phyloP scores from a whole-genome alignment of 2,113 vertebrate species.

The Hylia prasina region DNA sequence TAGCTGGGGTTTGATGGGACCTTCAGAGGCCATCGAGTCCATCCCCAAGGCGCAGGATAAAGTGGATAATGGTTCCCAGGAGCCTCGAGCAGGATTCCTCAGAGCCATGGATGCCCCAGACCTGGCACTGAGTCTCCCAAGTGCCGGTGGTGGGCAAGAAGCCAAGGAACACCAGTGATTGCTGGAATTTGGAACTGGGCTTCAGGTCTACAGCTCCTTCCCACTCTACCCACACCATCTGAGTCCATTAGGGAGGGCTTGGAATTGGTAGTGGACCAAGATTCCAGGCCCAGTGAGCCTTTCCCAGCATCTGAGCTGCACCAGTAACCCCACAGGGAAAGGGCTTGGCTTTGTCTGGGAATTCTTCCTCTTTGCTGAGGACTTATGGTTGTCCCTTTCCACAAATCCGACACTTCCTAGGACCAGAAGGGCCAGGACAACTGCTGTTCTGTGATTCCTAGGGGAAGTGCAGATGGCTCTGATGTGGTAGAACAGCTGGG shows the following conservation, averaged over 20 bases:
- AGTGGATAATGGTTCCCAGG: neutral
- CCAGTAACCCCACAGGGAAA: neutral
- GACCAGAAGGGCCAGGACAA: neutral
- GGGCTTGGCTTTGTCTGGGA: neutral
- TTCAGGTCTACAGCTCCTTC: neutral
- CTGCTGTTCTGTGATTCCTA: too few species aligned
- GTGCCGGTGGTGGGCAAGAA: fast-evolving
- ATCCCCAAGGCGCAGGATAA: neutral
- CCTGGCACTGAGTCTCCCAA: neutral
- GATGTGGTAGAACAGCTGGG: neutral
- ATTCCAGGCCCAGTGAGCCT: neutral
- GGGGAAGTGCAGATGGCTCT: neutral
- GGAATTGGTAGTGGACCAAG: neutral
- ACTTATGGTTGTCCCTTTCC: neutral
- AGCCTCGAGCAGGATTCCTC: neutral
- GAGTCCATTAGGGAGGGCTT: neutral
- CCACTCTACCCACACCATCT: fast-evolving
- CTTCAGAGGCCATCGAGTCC: neutral
- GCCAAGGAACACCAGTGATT: neutral
- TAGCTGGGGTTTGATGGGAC: neutral
- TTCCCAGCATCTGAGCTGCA: neutral
- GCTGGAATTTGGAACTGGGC: neutral
- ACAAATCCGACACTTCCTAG: neutral
- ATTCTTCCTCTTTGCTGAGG: neutral
- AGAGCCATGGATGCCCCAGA: neutral